A percentile compares a stretch with the other conserved stretches of the same genome.
Evolutionary conservation across 2,113 vertebrate species (phyloP).

Genomic region (Paedocypris sp.): DNA sequence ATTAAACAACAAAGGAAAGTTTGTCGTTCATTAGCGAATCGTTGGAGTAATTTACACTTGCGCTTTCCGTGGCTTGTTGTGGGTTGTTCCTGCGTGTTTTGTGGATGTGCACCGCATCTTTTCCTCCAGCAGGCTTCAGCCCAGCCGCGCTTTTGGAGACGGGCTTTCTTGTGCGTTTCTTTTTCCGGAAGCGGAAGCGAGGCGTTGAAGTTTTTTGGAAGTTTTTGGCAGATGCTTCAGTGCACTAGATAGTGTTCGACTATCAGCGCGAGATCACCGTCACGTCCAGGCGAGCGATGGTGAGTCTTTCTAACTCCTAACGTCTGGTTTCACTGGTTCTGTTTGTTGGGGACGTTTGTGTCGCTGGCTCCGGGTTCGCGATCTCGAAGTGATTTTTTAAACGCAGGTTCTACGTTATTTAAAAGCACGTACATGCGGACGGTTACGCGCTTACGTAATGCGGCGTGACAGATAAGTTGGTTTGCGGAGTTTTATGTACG

Average conservation of each 20-base stretch:
- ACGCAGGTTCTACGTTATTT: too few species aligned
- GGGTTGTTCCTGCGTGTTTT: too few species aligned
- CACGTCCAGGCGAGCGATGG: slow-evolving; percentile 1
- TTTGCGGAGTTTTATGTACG: too few species aligned
- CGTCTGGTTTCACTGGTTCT: background rate
- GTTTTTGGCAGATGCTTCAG: slow-evolving; percentile 29
- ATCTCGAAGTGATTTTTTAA: too few species aligned
- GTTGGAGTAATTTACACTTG: too few species aligned
- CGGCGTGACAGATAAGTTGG: too few species aligned
- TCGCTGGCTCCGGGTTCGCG: background rate
- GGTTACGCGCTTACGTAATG: too few species aligned
- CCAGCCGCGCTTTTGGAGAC: slow-evolving; percentile 18
- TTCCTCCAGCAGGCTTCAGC: slow-evolving; percentile 33
- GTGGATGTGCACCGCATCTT: slow-evolving; percentile 7
- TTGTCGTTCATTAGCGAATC: too few species aligned
- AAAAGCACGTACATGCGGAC: too few species aligned
- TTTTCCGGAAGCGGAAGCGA: slow-evolving; percentile 46
- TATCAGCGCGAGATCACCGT: background rate
- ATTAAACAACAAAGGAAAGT: too few species aligned
- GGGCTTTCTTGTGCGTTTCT: slow-evolving; percentile 22
- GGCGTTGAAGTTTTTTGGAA: slow-evolving; percentile 16
- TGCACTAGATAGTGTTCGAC: background rate
- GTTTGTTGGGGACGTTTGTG: background rate
- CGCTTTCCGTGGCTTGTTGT: too few species aligned
- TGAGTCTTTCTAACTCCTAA: too few species aligned